A percentile compares a stretch with the other conserved stretches of the same genome.
phyloP scores from a whole-genome alignment of 1,140 invertebrate genomes.

The Pseudobourletiella spinata region DNA sequence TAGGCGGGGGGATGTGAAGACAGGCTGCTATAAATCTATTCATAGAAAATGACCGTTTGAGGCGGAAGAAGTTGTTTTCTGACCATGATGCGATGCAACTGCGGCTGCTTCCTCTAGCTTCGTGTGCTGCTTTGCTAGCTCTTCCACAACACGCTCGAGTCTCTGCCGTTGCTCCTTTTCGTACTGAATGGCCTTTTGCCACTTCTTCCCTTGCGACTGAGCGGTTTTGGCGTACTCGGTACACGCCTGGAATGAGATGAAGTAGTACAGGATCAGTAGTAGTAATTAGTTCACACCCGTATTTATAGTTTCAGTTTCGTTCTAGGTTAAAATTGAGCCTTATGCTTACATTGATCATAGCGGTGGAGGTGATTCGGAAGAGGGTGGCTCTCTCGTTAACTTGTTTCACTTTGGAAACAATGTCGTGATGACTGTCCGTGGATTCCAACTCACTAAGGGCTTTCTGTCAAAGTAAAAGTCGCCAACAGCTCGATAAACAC shows the following conservation, averaged over 20 bases:
- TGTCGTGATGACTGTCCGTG: slow-evolving; percentile 48
- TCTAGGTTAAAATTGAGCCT: too few species aligned
- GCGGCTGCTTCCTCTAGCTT: slow-evolving; percentile 73
- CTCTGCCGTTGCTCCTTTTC: slow-evolving; percentile 87
- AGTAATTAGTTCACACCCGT: too few species aligned
- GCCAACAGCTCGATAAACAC: too few species aligned
- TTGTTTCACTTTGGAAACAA: slow-evolving; percentile 54
- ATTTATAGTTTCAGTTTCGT: too few species aligned
- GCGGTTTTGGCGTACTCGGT: slow-evolving; percentile 80
- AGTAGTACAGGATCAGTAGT: too few species aligned
- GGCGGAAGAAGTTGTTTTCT: neutral
- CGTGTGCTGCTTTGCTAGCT: slow-evolving; percentile 90
- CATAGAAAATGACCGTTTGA: neutral
- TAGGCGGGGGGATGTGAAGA: too few species aligned
- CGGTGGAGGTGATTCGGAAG: slow-evolving; percentile 86
- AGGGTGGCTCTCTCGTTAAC: slow-evolving; percentile 83
- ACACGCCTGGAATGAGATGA: slow-evolving; percentile 61
- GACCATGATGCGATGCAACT: slow-evolving; percentile 16
- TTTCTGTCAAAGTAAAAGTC: slow-evolving; percentile 27
- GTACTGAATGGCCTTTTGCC: slow-evolving; percentile 83
- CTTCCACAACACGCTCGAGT: slow-evolving; percentile 96
- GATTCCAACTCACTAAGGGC: slow-evolving; percentile 72
- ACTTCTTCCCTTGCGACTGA: slow-evolving; percentile 74
- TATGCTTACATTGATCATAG: slow-evolving; percentile 89
- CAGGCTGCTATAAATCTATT: too few species aligned